These are phyloP conservation scores for Rhizoglyphus robini DNA, from an alignment of 1,140 invertebrate species.

Conservation along the genomic window DNA sequence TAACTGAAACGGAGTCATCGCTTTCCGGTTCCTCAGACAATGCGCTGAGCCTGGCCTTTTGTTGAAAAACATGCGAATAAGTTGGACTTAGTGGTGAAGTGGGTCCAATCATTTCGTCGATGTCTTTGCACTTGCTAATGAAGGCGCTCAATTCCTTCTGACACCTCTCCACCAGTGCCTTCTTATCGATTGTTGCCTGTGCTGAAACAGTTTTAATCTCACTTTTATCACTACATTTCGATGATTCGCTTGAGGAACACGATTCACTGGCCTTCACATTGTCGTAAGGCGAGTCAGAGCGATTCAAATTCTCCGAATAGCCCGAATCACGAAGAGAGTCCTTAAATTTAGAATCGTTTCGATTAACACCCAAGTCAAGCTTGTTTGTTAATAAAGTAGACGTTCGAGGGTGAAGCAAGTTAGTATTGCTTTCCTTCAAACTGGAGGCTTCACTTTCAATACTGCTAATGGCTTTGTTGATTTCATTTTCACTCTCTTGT, in stretches of 20 bases:
- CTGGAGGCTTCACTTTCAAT: neutral
- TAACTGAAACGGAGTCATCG: conserved; percentile 21
- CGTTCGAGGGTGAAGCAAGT: neutral
- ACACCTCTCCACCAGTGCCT: conserved; percentile 7
- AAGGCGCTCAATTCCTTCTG: conserved; percentile 18
- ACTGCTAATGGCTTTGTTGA: neutral
- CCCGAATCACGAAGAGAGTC: conserved; percentile 12
- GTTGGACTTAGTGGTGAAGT: conserved; percentile 24
- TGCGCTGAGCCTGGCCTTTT: neutral
- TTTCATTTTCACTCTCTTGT: conserved; percentile 13
- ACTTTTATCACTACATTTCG: neutral
- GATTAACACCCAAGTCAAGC: no score
- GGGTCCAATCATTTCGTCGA: conserved; percentile 28
- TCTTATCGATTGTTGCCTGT: neutral
- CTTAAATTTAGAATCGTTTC: no score
- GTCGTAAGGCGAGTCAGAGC: conserved; percentile 15
- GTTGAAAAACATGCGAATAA: conserved; percentile 9
- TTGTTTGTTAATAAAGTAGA: neutral
- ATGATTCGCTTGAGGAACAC: neutral
- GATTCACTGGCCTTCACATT: conserved; percentile 1
- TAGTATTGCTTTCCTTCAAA: neutral
- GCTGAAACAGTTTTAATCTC: neutral
- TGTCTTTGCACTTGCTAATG: conserved; percentile 28
- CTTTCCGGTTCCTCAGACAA: neutral
- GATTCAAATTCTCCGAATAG: conserved; percentile 8